Evolutionary conservation across 2,888 invertebrate genomes (phyloP).

Genomic region (Microplitis deprimator): DNA sequence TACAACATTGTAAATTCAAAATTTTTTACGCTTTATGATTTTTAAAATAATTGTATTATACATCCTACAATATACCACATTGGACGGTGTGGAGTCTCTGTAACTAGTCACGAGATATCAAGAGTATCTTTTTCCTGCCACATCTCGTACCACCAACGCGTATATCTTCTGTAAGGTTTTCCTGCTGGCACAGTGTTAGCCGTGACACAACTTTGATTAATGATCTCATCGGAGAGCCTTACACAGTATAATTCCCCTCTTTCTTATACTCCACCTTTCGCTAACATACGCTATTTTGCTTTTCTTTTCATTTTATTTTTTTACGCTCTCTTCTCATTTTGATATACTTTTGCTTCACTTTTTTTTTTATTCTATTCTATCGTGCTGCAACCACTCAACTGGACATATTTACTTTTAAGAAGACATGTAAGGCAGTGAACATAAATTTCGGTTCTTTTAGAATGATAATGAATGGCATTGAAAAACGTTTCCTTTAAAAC

Average conservation of each 20-base stretch:
- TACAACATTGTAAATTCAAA: no score
- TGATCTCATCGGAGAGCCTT: conserved; percentile 67
- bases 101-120: conserved; percentile 24
- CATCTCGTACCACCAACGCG: conserved; percentile 57
- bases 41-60: neutral
- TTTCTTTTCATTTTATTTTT: conserved; percentile 45
- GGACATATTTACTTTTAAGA: neutral
- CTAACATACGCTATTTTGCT: conserved; percentile 40
- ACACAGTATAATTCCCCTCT: conserved; percentile 56
- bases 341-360: neutral
- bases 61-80: neutral
- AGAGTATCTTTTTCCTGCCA: conserved; percentile 55
- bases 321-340: conserved; percentile 53
- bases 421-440: neutral
- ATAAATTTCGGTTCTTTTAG: neutral
- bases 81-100: conserved; percentile 7
- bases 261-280: conserved; percentile 44
- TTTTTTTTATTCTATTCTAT: neutral
- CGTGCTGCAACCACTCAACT: neutral
- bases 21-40: no score
- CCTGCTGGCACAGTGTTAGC: conserved; percentile 69
- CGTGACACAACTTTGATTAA: conserved; percentile 71
- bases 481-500: no score
- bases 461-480: no score
- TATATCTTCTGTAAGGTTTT: conserved; percentile 69